Percentiles rank a stretch among this genome's conserved stretches.
Evolutionary conservation across 2,888 invertebrate species (phyloP).

Genomic region (Drosophila macrothrix): DNA sequence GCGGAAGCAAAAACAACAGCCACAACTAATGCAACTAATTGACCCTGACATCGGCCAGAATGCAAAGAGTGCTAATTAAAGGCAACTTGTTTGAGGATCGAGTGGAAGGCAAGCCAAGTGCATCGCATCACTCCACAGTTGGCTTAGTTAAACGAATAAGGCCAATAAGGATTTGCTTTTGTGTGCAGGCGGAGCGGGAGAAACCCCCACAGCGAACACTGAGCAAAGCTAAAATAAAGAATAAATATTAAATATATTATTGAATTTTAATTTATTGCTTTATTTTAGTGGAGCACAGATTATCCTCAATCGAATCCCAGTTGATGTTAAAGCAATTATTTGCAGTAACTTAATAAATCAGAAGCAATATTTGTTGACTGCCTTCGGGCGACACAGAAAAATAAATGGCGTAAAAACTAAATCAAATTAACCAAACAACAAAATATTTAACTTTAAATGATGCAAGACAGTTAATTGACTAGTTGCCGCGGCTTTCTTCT

Average conservation of each 20-base stretch:
- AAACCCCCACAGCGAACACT: background rate
- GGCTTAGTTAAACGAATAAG: background rate
- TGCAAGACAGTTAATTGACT: background rate
- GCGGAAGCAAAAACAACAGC: background rate
- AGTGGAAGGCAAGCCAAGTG: background rate
- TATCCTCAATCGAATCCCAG: background rate
- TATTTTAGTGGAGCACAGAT: background rate
- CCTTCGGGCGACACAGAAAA: too few relatives aligned
- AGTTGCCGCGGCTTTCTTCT: rapidly evolving
- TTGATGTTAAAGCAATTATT: background rate
- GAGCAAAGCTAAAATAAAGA: background rate
- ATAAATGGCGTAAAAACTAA: too few relatives aligned
- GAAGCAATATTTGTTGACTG: background rate
- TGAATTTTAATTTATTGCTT: background rate
- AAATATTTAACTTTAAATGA: background rate
- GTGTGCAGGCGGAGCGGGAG: background rate
- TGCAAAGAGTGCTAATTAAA: slow-evolving; percentile 38
- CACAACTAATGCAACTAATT: slow-evolving; percentile 15
- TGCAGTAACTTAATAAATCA: background rate
- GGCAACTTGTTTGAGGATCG: slow-evolving; percentile 11
- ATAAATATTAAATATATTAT: background rate
- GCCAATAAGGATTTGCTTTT: too few relatives aligned
- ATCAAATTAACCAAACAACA: background rate
- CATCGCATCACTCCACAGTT: background rate
- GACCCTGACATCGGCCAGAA: slow-evolving; percentile 1